These are phyloP conservation scores for Pseudomyrmex dendroicus DNA, from an alignment of 1,140 invertebrate species.

Conservation along the genomic window DNA sequence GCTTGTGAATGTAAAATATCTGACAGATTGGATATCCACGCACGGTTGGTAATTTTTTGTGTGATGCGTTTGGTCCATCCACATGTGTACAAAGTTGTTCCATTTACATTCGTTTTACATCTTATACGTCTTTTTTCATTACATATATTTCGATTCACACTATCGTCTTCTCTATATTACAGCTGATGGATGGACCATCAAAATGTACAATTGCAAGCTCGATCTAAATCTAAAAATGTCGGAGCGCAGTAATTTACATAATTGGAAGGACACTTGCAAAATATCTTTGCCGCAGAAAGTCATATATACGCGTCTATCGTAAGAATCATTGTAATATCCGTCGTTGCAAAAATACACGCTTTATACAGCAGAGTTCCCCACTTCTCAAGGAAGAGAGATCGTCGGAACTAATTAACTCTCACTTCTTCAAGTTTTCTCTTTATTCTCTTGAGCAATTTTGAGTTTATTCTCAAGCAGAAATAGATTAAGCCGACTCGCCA, in stretches of 20 bases:
- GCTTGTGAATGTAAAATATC: constrained; percentile 79
- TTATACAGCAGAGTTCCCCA: too few relatives aligned
- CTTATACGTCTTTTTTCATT: too few relatives aligned
- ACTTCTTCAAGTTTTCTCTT: too few relatives aligned
- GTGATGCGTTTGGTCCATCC: constrained; percentile 36
- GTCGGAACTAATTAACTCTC: too few relatives aligned
- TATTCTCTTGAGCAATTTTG: too few relatives aligned
- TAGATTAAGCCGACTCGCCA: too few relatives aligned
- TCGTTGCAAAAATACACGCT: too few relatives aligned
- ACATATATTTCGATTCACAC: background rate
- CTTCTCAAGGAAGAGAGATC: too few relatives aligned
- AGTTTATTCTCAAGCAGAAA: too few relatives aligned
- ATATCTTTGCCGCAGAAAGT: constrained; percentile 72
- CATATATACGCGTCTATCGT: background rate
- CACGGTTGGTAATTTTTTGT: constrained; percentile 46
- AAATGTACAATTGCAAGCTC: constrained; percentile 63
- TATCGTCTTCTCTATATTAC: constrained; percentile 21
- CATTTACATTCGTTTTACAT: background rate
- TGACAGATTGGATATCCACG: constrained; percentile 72
- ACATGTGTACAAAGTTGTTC: background rate
- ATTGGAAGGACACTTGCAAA: constrained; percentile 81
- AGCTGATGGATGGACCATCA: constrained; percentile 69
- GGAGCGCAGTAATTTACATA: constrained; percentile 71
- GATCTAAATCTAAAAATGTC: constrained; percentile 65
- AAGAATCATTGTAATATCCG: too few relatives aligned